These are phyloP conservation scores for Antitype chi DNA, from an alignment of 2,888 invertebrate genomes.

Conservation along the genomic window DNA sequence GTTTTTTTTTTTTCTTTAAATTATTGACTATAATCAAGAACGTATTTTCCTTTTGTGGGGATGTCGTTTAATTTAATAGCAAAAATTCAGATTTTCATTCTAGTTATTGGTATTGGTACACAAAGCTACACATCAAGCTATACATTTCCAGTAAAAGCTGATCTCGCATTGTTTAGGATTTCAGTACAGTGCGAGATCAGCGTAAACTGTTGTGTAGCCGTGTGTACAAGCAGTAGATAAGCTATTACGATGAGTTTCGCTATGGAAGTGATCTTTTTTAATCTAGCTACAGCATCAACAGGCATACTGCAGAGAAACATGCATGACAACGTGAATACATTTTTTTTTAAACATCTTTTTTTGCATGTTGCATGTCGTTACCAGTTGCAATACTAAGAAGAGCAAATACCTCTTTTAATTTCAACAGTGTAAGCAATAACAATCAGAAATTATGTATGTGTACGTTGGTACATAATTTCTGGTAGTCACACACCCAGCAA, in stretches of 20 bases:
- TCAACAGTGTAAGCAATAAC: neutral
- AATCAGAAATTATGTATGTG: neutral
- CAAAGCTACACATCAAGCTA: too few relatives aligned
- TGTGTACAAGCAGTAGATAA: neutral
- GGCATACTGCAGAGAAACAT: conserved; percentile 11
- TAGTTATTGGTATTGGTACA: too few relatives aligned
- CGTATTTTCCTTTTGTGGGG: neutral
- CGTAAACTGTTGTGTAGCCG: too few relatives aligned
- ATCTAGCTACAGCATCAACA: neutral
- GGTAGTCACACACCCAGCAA: neutral
- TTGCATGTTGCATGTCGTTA: neutral
- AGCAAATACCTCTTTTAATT: neutral
- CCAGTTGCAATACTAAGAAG: neutral
- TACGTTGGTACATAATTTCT: neutral
- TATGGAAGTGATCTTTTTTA: neutral
- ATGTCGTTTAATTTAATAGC: neutral
- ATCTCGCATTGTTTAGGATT: too few relatives aligned
- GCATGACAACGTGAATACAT: neutral
- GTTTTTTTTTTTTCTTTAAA: too few relatives aligned
- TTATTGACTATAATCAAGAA: conserved; percentile 11
- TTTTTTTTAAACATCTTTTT: neutral
- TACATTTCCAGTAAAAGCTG: too few relatives aligned
- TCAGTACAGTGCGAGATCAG: too few relatives aligned
- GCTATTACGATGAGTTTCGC: neutral
- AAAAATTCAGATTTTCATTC: neutral